These are phyloP conservation scores for Chloroclysta siterata DNA, from an alignment of 2,888 invertebrate species.

Conservation along the genomic window DNA sequence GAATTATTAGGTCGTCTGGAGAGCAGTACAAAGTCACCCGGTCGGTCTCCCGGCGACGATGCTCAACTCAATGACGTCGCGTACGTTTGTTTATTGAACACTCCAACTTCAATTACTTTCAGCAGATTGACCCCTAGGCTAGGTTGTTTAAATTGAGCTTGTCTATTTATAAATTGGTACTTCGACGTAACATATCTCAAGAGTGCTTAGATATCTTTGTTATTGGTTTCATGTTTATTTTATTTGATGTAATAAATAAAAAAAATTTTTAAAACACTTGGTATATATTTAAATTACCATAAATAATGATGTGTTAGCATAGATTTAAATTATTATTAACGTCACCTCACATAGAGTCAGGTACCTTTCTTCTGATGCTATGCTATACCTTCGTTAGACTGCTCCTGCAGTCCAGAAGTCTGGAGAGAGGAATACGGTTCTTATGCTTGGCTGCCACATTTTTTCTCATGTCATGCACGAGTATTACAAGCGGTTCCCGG, in stretches of 20 bases:
- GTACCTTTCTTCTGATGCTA: too few species aligned
- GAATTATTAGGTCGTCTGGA: conserved; percentile 75
- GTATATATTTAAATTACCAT: too few species aligned
- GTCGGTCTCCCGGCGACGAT: conserved; percentile 60
- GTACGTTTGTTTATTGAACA: conserved; percentile 47
- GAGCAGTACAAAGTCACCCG: conserved; percentile 74
- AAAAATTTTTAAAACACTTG: too few species aligned
- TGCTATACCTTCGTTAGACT: too few species aligned
- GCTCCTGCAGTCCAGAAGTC: too few species aligned
- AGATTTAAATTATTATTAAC: too few species aligned
- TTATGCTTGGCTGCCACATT: too few species aligned
- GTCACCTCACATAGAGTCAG: too few species aligned
- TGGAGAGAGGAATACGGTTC: too few species aligned
- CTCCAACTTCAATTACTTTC: conserved; percentile 43
- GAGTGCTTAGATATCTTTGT: not conserved
- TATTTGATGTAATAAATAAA: not conserved
- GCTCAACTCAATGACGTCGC: conserved; percentile 56
- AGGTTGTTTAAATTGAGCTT: conserved; percentile 32
- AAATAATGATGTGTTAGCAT: too few species aligned
- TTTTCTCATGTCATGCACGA: too few species aligned
- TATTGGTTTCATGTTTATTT: not conserved
- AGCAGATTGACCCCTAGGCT: conserved; percentile 39
- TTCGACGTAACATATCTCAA: conserved; percentile 6
- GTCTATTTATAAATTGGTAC: conserved; percentile 26
- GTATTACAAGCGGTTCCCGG: too few species aligned